Conservation (phyloP, 2,888 invertebrate genomes). For the Phanerotoma sp. region DNA sequence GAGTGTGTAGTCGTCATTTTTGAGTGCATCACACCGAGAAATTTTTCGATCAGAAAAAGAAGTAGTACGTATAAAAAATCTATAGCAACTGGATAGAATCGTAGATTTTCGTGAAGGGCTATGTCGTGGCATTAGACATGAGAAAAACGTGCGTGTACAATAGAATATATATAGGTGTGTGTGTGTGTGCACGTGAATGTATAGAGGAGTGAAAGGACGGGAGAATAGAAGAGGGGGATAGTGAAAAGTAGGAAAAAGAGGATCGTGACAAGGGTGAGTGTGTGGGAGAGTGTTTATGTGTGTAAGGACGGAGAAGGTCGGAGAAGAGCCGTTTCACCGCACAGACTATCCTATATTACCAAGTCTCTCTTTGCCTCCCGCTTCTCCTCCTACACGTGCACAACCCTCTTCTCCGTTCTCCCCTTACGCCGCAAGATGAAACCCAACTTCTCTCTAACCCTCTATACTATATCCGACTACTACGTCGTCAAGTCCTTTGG, state of each 20-base stretch:
- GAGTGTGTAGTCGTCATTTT: slow-evolving; percentile 5
- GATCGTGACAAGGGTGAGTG: slow-evolving; percentile 31
- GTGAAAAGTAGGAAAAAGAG: slow-evolving; percentile 33
- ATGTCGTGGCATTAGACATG: slow-evolving; percentile 1
- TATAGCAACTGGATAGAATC: slow-evolving; percentile 15
- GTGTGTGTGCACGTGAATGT: not conserved
- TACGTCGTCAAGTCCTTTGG: slow-evolving; percentile 35
- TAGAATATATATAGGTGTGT: not conserved
- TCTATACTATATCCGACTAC: slow-evolving; percentile 26
- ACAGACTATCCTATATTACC: slow-evolving; percentile 53
- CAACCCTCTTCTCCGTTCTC: slow-evolving; percentile 19
- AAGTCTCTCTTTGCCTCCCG: slow-evolving; percentile 50
- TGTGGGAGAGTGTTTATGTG: slow-evolving; percentile 34
- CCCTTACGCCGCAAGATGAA: slow-evolving; percentile 49
- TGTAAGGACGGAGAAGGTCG: slow-evolving; percentile 41
- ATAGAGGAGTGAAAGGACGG: slow-evolving; percentile 11
- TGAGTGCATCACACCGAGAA: slow-evolving; percentile 1
- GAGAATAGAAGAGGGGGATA: slow-evolving; percentile 19
- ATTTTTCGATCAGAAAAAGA: not conserved
- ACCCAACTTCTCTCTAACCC: slow-evolving; percentile 50
- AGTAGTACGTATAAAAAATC: not conserved
- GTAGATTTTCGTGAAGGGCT: slow-evolving; percentile 14
- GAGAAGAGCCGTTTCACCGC: slow-evolving; percentile 52
- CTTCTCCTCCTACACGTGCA: slow-evolving; percentile 29
- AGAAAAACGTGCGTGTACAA: slow-evolving; percentile 18